Percentiles rank a stretch among this genome's conserved stretches.
Conservation (phyloP, 2,888 invertebrate genomes). For the Nipponacmea schrenckii region DNA sequence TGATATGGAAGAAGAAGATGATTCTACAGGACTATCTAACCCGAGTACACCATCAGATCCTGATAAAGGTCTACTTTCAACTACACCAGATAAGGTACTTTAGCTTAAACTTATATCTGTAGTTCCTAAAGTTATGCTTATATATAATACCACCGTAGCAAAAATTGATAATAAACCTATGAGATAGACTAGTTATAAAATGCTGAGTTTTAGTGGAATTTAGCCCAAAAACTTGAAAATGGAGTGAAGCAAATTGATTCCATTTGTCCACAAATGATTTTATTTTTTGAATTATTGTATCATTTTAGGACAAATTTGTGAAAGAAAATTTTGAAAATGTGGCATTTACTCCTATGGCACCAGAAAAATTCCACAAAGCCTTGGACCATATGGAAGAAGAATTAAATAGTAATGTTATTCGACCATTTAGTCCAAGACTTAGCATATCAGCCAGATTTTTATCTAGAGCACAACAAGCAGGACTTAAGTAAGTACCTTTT, state of each 20-base stretch:
- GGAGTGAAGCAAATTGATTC: no score
- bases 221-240: no score
- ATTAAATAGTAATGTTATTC: constrained; percentile 30
- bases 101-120: background rate
- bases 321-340: constrained; percentile 60
- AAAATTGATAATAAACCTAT: no score
- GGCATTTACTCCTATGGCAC: constrained; percentile 48
- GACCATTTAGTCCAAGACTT: constrained; percentile 47
- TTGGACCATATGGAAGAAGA: constrained; percentile 51
- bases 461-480: constrained; percentile 46
- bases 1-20: constrained; percentile 55
- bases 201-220: no score
- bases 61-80: constrained; percentile 42
- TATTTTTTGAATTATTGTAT: background rate
- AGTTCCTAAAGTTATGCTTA: no score
- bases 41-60: constrained; percentile 55
- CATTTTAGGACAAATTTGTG: constrained; percentile 53
- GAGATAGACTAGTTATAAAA: no score
- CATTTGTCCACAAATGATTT: background rate
- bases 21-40: constrained; percentile 41
- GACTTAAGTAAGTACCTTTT: constrained; percentile 31
- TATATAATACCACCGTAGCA: no score
- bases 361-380: constrained; percentile 52
- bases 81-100: constrained; percentile 52
- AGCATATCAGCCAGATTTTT: constrained; percentile 60